Percentiles rank a stretch among this genome's conserved stretches.
phyloP scores from a whole-genome alignment of 2,888 invertebrate genomes.

The Epinotia bilunana region DNA sequence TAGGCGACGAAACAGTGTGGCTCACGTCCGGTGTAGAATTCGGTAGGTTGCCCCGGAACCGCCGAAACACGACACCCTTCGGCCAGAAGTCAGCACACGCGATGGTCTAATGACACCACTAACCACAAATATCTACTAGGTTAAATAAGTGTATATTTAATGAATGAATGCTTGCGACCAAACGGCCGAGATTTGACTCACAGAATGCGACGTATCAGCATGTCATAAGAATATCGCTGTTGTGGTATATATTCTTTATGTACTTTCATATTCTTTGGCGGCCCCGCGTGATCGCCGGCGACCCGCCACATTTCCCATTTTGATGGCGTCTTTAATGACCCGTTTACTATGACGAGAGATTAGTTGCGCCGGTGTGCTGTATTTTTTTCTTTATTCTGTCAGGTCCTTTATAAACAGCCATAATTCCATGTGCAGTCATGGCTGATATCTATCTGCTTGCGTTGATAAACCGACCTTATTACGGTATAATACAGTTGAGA shows the following conservation, averaged over 20 bases:
- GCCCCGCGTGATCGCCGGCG: conserved; percentile 47
- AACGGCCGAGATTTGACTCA: too few relatives aligned
- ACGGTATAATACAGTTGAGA: neutral
- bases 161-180: too few relatives aligned
- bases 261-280: conserved; percentile 43
- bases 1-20: too few relatives aligned
- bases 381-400: conserved; percentile 39
- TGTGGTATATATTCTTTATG: conserved; percentile 8
- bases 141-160: too few relatives aligned
- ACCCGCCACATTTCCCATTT: conserved; percentile 63
- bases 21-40: too few relatives aligned
- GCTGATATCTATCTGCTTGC: conserved; percentile 24
- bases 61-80: too few relatives aligned
- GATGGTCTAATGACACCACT: too few relatives aligned
- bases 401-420: conserved; percentile 44
- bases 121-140: too few relatives aligned
- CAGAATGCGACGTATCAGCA: too few relatives aligned
- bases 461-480: conserved; percentile 3
- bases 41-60: too few relatives aligned
- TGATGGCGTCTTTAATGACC: conserved; percentile 74
- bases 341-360: conserved; percentile 69
- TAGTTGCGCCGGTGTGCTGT: conserved; percentile 48
- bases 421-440: conserved; percentile 39
- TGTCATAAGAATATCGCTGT: too few relatives aligned
- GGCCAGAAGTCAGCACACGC: too few relatives aligned